Conservation (phyloP, 2,797 vertebrate species). For the Ptychobarbus kaznakovi region DNA sequence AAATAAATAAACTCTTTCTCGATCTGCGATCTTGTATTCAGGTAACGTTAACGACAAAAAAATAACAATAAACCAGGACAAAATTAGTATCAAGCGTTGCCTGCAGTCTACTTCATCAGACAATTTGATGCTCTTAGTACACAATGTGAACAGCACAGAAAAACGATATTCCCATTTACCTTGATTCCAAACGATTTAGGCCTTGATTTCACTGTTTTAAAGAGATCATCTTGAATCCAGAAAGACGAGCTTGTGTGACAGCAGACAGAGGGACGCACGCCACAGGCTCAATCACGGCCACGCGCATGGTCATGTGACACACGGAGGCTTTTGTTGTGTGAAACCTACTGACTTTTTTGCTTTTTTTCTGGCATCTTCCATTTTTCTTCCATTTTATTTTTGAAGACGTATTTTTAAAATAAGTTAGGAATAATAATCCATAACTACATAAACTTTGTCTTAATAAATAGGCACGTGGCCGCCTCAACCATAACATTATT, state of each 20-base stretch:
- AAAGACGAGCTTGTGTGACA: conserved; percentile 3
- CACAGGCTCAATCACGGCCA: conserved; percentile 4
- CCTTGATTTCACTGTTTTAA: background rate
- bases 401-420: background rate
- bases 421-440: background rate
- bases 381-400: background rate
- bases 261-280: background rate
- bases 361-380: background rate
- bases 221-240: background rate
- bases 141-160: background rate
- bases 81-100: background rate
- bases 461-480: background rate
- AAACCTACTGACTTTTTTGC: background rate
- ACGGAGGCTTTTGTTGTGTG: background rate
- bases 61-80: background rate
- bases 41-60: background rate
- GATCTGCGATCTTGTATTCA: background rate
- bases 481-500: background rate
- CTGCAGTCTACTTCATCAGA: background rate
- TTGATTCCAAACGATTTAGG: background rate
- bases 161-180: conserved; percentile 13
- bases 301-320: conserved; percentile 44
- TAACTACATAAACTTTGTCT: background rate
- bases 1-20: background rate
- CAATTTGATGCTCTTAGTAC: background rate